A percentile compares a stretch with the other conserved stretches of the same genome.
phyloP scores from a whole-genome alignment of 2,113 vertebrate genomes.

The Onychostoma macrolepis region DNA sequence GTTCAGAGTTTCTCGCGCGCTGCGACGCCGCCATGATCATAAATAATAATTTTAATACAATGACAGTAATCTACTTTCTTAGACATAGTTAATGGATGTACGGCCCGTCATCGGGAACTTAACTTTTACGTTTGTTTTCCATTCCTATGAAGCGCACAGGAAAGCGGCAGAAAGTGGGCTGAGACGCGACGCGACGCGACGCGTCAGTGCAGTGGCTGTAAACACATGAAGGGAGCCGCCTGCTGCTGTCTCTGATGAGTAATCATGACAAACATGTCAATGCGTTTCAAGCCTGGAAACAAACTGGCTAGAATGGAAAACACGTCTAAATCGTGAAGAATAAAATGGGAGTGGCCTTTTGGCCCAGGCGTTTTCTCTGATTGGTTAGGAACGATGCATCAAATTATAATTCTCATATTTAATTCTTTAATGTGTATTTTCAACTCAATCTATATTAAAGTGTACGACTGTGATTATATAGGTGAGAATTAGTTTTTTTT shows the following conservation, averaged over 20 bases:
- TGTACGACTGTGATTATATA: not conserved
- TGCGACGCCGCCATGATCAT: slow-evolving; percentile 47
- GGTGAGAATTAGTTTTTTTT: not conserved
- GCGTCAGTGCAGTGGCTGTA: slow-evolving; percentile 30
- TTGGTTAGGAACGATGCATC: not conserved
- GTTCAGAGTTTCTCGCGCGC: not conserved
- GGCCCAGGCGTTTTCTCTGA: not conserved
- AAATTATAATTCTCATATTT: not conserved
- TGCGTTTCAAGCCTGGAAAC: not conserved
- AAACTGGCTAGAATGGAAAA: slow-evolving; percentile 17
- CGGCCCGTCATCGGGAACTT: not conserved
- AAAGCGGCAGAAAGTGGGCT: not conserved
- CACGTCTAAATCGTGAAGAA: rapidly evolving
- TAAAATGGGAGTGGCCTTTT: not conserved
- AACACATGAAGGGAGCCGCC: slow-evolving; percentile 26
- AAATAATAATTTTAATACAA: not conserved
- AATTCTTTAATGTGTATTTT: not conserved
- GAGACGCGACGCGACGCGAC: no score
- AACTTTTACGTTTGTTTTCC: not conserved
- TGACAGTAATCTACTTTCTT: not conserved
- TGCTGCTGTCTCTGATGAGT: not conserved
- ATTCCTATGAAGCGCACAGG: not conserved
- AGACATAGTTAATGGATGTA: not conserved
- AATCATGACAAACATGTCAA: slow-evolving; percentile 10
- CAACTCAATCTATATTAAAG: not conserved